phyloP scores from a whole-genome alignment of 1,140 invertebrate genomes.

The Trichomalopsis sarcophagae region DNA sequence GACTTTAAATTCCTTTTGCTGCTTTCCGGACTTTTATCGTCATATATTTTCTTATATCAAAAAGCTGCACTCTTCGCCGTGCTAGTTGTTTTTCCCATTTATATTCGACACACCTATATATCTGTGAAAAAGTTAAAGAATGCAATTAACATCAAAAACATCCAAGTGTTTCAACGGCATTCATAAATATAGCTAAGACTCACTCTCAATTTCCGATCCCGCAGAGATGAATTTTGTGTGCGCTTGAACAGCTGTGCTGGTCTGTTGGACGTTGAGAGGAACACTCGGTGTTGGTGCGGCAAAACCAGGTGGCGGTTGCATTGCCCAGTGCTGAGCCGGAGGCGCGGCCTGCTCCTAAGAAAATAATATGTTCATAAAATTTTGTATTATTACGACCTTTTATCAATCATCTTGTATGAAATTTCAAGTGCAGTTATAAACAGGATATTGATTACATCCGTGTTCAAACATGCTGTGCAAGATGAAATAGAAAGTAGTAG shows the following conservation, averaged over 20 bases:
- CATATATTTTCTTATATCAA: conserved; percentile 51
- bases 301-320: conserved; percentile 75
- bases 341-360: conserved; percentile 69
- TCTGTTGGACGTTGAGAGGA: conserved; percentile 68
- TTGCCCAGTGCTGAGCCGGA: conserved; percentile 72
- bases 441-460: neutral
- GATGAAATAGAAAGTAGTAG: neutral
- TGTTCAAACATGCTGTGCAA: too few relatives aligned
- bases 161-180: neutral
- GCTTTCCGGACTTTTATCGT: conserved; percentile 57
- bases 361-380: neutral
- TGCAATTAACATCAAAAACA: neutral
- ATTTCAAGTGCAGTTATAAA: neutral
- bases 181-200: conserved; percentile 51
- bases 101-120: conserved; percentile 50
- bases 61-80: conserved; percentile 56
- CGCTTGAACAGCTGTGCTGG: conserved; percentile 71
- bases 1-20: conserved; percentile 53
- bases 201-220: conserved; percentile 73
- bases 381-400: neutral
- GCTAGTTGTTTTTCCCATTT: conserved; percentile 52
- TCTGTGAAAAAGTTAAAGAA: conserved; percentile 32
- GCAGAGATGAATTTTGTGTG: conserved; percentile 73
- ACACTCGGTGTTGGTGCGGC: conserved; percentile 68
- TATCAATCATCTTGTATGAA: conserved; percentile 1